Evolutionary conservation across 2,797 vertebrate genomes (phyloP).

Genomic region (Melanotaenia maccullochi): DNA sequence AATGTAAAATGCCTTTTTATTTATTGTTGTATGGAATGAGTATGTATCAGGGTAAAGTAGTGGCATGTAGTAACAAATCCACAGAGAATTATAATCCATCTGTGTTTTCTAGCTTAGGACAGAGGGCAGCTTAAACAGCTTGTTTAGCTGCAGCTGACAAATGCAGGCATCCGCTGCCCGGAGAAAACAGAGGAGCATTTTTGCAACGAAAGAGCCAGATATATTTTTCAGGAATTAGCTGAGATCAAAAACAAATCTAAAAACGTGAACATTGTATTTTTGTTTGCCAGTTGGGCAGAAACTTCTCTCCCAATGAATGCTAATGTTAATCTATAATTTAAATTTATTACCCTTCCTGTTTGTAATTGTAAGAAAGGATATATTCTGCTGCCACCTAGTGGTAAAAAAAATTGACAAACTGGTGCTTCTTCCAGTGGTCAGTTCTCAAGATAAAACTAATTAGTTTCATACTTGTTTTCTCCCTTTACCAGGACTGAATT

Average conservation of each 20-base stretch:
- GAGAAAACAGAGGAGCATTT: neutral
- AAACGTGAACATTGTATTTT: neutral
- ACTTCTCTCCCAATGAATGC: neutral
- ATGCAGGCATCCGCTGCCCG: neutral
- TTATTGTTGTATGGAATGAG: neutral
- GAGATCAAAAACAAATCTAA: neutral
- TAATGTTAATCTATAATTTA: neutral
- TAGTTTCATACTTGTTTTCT: neutral
- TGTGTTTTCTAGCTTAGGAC: neutral
- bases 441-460: neutral
- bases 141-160: neutral
- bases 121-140: neutral
- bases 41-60: neutral
- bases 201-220: neutral
- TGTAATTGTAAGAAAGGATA: neutral
- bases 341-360: neutral
- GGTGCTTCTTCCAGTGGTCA: neutral
- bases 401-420: neutral
- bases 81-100: neutral
- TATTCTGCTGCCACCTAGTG: neutral
- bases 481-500: constrained; percentile 88
- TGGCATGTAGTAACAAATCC: neutral
- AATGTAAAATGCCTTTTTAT: neutral
- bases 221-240: neutral
- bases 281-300: neutral